Percentiles rank a stretch among this genome's conserved stretches.
Conservation (phyloP, 2,113 vertebrate genomes). For the Fulmarus glacialis region DNA sequence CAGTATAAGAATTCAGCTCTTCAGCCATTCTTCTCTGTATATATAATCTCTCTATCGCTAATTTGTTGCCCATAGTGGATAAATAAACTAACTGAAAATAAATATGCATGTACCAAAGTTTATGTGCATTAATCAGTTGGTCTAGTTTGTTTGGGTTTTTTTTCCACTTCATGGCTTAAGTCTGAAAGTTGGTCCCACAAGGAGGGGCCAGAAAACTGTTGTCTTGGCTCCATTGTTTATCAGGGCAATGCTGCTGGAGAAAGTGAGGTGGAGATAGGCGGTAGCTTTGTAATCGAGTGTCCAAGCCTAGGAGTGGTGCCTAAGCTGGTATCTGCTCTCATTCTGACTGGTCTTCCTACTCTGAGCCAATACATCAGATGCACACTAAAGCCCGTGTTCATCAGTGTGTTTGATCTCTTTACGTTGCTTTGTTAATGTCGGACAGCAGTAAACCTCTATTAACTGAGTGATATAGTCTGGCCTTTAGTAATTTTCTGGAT, state of each 20-base stretch:
- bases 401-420: neutral
- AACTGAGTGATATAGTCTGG: neutral
- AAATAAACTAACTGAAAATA: neutral
- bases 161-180: neutral
- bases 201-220: neutral
- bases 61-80: neutral
- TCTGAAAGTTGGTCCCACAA: neutral
- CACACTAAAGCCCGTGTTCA: accelerated
- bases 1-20: neutral
- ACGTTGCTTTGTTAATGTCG: accelerated
- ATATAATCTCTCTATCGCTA: neutral
- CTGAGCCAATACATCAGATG: no score
- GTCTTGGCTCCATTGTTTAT: neutral
- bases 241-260: neutral
- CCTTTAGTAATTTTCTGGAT: neutral
- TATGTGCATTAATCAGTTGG: neutral
- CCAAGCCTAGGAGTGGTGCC: neutral
- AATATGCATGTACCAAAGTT: neutral
- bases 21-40: neutral
- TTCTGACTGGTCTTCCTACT: neutral
- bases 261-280: neutral
- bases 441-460: neutral
- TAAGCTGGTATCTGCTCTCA: neutral
- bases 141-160: neutral
- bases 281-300: neutral